Base-by-base conservation (phyloP, 2,113 vertebrate genomes). In the Grammomys dolichurus region DNA sequence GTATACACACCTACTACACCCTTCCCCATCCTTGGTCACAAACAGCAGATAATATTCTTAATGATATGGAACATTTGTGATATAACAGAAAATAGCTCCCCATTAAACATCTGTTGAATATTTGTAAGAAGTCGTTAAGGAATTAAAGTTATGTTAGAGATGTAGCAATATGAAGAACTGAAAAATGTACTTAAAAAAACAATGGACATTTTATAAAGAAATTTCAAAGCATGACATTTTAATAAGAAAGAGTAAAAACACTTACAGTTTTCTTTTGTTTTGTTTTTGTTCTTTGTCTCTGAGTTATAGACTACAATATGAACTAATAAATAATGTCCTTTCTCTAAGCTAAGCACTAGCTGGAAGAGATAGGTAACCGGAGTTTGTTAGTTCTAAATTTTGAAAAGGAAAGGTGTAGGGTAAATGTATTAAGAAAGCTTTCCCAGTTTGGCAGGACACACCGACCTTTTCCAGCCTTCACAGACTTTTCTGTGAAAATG, bases 31-130 rank as follows among this genome's bases (percentile, higher is more conserved):
- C 11, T 72, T 84, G 60, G 43, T 92, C 43, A 75, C 14, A 95
- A 40, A 36, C 40, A 82, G 31, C 58, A 89, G 56, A 95, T 77
- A 94, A 72, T 40, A 82, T 20, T 91, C 31, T 85, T 70, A 9
- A 67, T 65, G 80, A 36, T 28, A 72, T 56, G n/a, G 60, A 89
- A 86, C 31, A 43, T 31, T 36, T 60, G 36, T 82, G 33, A 33
- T 46, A 56, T 16, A 82, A 17, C 26, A 69, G 43, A 54, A 14
- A 94, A 40, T 95, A 87, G 11, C 17, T 20, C 87, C 12, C 94
- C 8, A 40, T 87, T 89, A 78, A 96, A 94, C 43, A 87, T 96
- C 92, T 73, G 14, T 70, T 94, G 22, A 96, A 82, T 93, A 95
- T 92, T 81, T 92, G 16, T 17, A 84, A 80, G 26, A 91, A 31